Evolutionary conservation across 2,888 invertebrate genomes (phyloP).

Genomic region (Epirrhoe alternata): DNA sequence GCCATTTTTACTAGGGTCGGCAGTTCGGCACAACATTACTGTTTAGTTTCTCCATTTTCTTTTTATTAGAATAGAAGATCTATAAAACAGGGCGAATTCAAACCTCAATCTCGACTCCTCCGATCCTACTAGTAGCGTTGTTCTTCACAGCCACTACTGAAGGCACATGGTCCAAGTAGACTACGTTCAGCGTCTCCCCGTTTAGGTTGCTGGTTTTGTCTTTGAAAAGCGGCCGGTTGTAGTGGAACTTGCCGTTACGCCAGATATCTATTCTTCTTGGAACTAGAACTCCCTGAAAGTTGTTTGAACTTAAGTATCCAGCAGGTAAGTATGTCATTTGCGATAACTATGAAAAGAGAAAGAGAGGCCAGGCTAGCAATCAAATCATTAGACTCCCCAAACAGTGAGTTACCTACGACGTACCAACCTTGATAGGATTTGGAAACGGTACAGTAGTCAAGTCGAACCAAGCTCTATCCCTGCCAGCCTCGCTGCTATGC

Average conservation of each 20-base stretch:
- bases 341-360: no score
- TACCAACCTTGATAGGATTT: slow-evolving; percentile 68
- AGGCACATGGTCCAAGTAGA: slow-evolving; percentile 88
- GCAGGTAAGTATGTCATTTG: no score
- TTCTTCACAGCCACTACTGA: slow-evolving; percentile 81
- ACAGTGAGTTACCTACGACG: not conserved
- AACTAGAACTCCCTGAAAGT: slow-evolving; percentile 76
- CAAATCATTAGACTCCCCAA: no score
- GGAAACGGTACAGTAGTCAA: slow-evolving; percentile 91
- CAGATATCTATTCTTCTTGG: slow-evolving; percentile 88
- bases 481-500: slow-evolving; percentile 69
- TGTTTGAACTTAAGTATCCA: slow-evolving; percentile 5
- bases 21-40: no score
- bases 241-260: slow-evolving; percentile 86
- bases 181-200: slow-evolving; percentile 86
- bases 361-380: no score
- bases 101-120: slow-evolving; percentile 90
- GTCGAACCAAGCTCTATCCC: slow-evolving; percentile 86
- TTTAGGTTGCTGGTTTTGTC: slow-evolving; percentile 87
- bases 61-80: no score
- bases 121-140: slow-evolving; percentile 71
- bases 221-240: slow-evolving; percentile 76
- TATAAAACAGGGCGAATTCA: slow-evolving; percentile 22
- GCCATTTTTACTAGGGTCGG: no score
- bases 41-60: no score